Evolutionary conservation across 2,797 vertebrate species (phyloP).

Genomic region (Rhynchonycteris naso): DNA sequence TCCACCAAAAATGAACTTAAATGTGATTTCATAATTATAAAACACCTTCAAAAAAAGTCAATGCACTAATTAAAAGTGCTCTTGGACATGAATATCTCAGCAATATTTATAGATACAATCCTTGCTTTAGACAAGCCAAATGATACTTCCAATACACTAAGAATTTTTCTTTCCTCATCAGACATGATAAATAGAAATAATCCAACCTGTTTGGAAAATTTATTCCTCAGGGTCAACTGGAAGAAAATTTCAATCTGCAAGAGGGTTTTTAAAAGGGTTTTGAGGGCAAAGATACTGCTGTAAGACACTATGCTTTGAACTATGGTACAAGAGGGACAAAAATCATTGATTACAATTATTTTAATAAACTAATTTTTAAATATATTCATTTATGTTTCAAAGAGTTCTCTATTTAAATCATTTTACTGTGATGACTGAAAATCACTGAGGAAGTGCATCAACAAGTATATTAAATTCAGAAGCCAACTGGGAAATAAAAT

Average conservation of each 20-base stretch:
- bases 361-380: constrained; percentile 40
- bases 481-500: neutral
- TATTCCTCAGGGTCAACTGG: neutral
- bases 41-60: constrained; percentile 58
- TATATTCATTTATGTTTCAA: neutral
- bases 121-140: constrained; percentile 50
- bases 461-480: constrained; percentile 12
- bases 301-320: neutral
- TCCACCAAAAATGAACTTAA: neutral
- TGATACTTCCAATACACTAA: constrained; percentile 24
- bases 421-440: neutral
- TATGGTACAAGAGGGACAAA: neutral
- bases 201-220: neutral
- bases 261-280: neutral
- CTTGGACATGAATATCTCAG: neutral
- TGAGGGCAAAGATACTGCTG: neutral
- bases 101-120: constrained; percentile 46
- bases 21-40: constrained; percentile 27
- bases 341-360: neutral
- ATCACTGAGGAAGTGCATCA: neutral
- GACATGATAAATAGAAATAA: constrained; percentile 24
- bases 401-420: neutral
- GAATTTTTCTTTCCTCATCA: constrained; percentile 25
- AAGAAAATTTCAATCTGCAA: neutral
- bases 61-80: constrained; percentile 48